Conservation (phyloP, 2,888 invertebrate species). For the Zhuqinia jingwanae region DNA sequence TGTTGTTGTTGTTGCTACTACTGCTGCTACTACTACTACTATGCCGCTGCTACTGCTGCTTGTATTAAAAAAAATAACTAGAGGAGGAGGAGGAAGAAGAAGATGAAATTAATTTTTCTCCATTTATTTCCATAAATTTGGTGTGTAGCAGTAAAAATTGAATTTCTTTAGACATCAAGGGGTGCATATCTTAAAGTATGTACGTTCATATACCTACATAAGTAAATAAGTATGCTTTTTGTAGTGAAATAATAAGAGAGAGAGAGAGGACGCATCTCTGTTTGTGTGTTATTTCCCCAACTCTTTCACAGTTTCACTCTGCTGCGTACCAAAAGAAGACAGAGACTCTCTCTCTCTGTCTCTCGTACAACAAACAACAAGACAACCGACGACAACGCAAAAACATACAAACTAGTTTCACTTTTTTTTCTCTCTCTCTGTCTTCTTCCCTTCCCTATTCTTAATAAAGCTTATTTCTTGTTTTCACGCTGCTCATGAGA, state of each 20-base stretch:
- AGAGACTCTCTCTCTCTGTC: too few species aligned
- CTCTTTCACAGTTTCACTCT: conserved; percentile 16
- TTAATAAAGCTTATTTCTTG: conserved; percentile 62
- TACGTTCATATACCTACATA: not conserved
- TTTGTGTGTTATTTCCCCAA: conserved; percentile 12
- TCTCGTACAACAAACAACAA: conserved; percentile 2
- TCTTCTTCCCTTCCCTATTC: not conserved
- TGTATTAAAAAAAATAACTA: too few species aligned
- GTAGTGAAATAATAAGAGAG: not conserved
- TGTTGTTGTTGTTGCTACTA: not conserved
- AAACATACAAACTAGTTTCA: conserved; percentile 15
- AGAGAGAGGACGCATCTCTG: not conserved
- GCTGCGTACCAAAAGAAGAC: not conserved
- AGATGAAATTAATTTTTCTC: conserved; percentile 78
- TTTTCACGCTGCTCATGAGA: conserved; percentile 55
- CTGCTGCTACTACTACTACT: not conserved
- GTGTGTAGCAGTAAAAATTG: conserved; percentile 76
- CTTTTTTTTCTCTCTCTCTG: conserved; percentile 47
- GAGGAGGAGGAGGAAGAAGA: conserved; percentile 4
- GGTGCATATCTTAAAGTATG: conserved; percentile 78
- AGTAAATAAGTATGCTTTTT: not conserved
- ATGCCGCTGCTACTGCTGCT: not conserved
- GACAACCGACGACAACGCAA: not conserved
- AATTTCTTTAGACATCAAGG: conserved; percentile 76
- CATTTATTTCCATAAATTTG: conserved; percentile 78